Evolutionary conservation across 2,797 vertebrate species (phyloP), one percentile per base, ranked within the genome.

Genomic region (Pipistrellus kuhlii): DNA sequence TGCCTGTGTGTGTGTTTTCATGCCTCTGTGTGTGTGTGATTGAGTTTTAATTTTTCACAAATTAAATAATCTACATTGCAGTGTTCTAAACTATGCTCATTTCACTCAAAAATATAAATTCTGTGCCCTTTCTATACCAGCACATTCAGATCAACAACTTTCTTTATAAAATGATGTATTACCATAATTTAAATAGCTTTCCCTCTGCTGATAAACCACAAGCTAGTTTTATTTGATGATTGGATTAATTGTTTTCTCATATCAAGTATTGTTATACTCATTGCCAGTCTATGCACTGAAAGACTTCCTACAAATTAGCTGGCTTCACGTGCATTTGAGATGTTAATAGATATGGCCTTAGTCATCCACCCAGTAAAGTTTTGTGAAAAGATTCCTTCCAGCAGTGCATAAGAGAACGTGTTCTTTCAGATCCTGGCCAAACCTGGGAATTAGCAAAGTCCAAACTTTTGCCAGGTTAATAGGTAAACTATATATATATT

Each of bases 381-480:
- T 82, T 73, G 38, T 35, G 21, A 90, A 53, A 35, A 82, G 30
- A 85, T 59, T 87, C 9, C 35, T 62, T 72, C 27, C 46, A 59
- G 48, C 3, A 89, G 30, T 46, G 10, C 20, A 80, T n/a, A 35
- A 81, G 25, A 89, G 13, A 14, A 21, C 90, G 5, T 30, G 66
- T 78, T 59, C 35, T 38, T 41, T 30, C 44, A 87, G 35, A 87
- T 38, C 3, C 64, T n/a, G 35, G 21, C 18, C 27, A 84, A 68
- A 23, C 1, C 11, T 77, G 38, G 21, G 38, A 0, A 9, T 1
- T 59, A 30, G 35, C n/a, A 25, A 90, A 80, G 80, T 75, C 73
- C 59, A 87, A 94, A 84, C 41, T 77, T 66, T 48, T 48, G 66
- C n/a, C 20, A 62, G 17, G 77, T 88, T 72, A 72, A 59, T 51